Evolutionary conservation across 2,113 vertebrate genomes (phyloP).

Genomic region (Deroptyus accipitrinus): DNA sequence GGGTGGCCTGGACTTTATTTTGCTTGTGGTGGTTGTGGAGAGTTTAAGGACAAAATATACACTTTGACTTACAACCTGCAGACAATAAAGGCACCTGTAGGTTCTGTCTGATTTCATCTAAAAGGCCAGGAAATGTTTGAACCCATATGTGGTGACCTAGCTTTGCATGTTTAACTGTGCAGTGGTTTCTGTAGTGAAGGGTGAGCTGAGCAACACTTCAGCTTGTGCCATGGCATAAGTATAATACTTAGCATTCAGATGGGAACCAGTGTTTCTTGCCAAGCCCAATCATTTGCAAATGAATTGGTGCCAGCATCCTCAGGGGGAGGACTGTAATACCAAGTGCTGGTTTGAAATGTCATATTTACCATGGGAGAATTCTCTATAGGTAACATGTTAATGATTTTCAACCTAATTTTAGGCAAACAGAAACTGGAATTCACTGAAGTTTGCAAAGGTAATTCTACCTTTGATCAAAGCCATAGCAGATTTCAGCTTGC

Average conservation of each 20-base stretch:
- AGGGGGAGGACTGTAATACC: not conserved
- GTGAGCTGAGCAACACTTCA: not conserved
- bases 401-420: slow-evolving; percentile 15
- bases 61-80: not conserved
- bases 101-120: not conserved
- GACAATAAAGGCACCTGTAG: not conserved
- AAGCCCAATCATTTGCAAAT: slow-evolving; percentile 37
- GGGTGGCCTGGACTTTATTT: not conserved
- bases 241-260: not conserved
- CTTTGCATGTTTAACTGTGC: not conserved
- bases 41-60: not conserved
- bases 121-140: not conserved
- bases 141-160: not conserved
- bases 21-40: not conserved
- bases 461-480: not conserved
- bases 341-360: slow-evolving; percentile 13
- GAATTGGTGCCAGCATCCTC: not conserved
- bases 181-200: not conserved
- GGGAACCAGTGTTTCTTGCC: not conserved
- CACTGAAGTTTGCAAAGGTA: not conserved
- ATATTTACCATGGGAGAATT: not conserved
- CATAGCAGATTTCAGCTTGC: not conserved
- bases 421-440: not conserved
- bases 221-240: not conserved
- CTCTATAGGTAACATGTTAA: not conserved